Evolutionary conservation across 2,797 vertebrate genomes (phyloP), one percentile per base, ranked within the genome.

Genomic region (Caiman crocodilus): DNA sequence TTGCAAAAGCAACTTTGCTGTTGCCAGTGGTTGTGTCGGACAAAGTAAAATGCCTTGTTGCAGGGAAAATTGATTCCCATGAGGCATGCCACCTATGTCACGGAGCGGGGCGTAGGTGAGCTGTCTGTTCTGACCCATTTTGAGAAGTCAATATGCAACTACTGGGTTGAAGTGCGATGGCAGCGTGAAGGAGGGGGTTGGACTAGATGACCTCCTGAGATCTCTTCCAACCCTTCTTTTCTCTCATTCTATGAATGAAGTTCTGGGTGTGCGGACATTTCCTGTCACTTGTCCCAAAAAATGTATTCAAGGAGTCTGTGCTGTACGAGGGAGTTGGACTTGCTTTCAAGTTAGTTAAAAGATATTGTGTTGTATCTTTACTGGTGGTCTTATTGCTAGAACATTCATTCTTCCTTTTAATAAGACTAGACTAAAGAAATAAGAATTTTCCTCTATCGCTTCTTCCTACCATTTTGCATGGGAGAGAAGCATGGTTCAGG

Each of bases 401-500:
- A 3, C 42, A 50, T 50, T 50, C 10, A 10, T 50, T 50, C 42
- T 10, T 50, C 42, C 6, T 50, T 50, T 10, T 50, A 73, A 8
- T 26, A 42, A 35, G 69, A 42, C 50, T 6, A 15, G 50, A 73
- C 35, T 50, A 26, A 73, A 42, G 35, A 15, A 73, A 35, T 71
- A 67, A 10, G 16, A n/a, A 64, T 64, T 64, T n/a, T 86, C 58
- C 78, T 67, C 20, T 7, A 6, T 77, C 87, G 30, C 80, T 81
- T 14, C 20, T 55, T 0, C 42, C 6, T 80, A 32, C 25, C 60
- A 65, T 2, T 20, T 82, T 82, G 75, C 78, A 30, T 65, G 16
- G 25, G 81, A 42, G 32, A n/a, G 79, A 67, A 61, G 6, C 23
- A 2, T 5, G 13, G 56, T 20, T 60, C 7, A 0, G 0, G 0